Evolutionary conservation across 1,140 invertebrate genomes (phyloP), one percentile per base, ranked within the genome.

Genomic region (Eueides isabella): DNA sequence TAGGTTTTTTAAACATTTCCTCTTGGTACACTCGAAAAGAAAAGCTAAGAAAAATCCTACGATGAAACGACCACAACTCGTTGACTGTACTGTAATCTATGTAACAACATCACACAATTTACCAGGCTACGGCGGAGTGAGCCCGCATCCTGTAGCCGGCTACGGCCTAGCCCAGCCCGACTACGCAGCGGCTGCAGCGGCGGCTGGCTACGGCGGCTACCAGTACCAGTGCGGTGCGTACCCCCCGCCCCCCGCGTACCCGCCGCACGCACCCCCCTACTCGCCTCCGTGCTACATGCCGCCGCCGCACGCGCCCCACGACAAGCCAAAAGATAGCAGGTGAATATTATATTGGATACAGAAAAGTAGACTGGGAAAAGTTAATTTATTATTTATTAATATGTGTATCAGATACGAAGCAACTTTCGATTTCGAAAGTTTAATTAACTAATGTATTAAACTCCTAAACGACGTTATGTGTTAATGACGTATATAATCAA

Each of bases 281-380:
- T 93, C 95, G 67, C 94, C 95, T 62, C 95, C 96, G 31, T 97
- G 97, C 88, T 97, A 97, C 92, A 97, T 97, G 97, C 96, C 96
- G 76, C 96, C 97, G 28, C 96, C 96, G 26, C 95, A 97, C 79
- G 96, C 96, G 74, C 95, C 96, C 41, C 95, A 96, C 83, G 95
- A 96, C 91, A 97, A 97, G 85, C 94, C 95, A 5, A 95, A 95
- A 86, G 97, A 97, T 82, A 95, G 96, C 88, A 96, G 96, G 97
- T 97, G 89, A 95, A 96, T 94, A 85, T 85, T 74, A 67, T 71
- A 68, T 61, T 28, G 12, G 30, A 48, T 28, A 48, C 5, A 9
- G 5, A n/a, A 44, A n/a, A 19, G 2, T 44, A n/a, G 12, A 38
- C 12, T 31, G 9, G 14, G 12, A 38, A 14, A 1, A 16, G 11